Percentiles rank a stretch among this genome's conserved stretches.
These are phyloP conservation scores for Cnemophilus loriae DNA, from an alignment of 2,113 vertebrate species.

Conservation along the genomic window DNA sequence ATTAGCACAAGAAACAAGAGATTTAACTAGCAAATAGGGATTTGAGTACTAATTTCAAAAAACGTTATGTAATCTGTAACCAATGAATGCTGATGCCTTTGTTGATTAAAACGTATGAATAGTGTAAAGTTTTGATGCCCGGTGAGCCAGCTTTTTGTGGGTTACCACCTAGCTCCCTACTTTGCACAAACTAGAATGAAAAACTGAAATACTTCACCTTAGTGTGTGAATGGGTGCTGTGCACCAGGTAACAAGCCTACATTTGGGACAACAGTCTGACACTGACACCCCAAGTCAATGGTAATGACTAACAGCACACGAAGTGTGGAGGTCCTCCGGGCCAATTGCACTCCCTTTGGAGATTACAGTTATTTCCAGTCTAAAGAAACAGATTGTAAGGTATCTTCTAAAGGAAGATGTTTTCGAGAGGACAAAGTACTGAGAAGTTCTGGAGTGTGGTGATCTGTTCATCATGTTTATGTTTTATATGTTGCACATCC, in stretches of 20 bases:
- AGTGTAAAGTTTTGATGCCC: not conserved
- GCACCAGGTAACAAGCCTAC: accelerated
- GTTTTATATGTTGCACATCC: not conserved
- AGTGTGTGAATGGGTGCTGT: not conserved
- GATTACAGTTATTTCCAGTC: not conserved
- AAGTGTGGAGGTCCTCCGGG: not conserved
- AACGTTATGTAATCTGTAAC: not conserved
- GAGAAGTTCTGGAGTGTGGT: not conserved
- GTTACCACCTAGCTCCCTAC: not conserved
- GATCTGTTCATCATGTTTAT: not conserved
- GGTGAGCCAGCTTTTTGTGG: not conserved
- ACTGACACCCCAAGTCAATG: not conserved
- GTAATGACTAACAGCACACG: not conserved
- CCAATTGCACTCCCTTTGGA: not conserved
- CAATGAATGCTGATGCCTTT: not conserved
- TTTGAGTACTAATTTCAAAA: not conserved
- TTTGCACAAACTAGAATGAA: not conserved
- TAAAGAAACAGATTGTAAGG: not conserved
- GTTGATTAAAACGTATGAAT: not conserved
- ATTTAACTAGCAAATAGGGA: not conserved
- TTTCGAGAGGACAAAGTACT: not conserved
- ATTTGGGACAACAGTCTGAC: not conserved
- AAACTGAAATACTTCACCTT: not conserved
- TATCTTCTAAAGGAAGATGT: not conserved
- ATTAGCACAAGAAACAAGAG: not conserved